Evolutionary conservation across 2,113 vertebrate species (phyloP).

Genomic region (Steatornis caripensis): DNA sequence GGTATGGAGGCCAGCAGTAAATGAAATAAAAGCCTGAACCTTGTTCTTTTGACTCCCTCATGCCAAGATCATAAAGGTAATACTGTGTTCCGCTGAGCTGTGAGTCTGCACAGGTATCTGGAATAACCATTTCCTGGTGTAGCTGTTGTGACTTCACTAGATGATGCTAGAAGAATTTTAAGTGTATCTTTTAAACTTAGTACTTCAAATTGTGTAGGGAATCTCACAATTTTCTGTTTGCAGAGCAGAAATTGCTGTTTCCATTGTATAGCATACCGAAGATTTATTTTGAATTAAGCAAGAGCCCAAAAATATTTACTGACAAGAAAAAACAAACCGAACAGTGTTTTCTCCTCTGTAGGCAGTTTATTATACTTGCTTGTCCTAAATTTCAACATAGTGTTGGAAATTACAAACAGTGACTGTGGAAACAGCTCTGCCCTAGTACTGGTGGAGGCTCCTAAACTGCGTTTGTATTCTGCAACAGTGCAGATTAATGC

Average conservation of each 20-base stretch:
- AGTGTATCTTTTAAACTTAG: not conserved
- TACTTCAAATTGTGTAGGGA: not conserved
- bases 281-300: not conserved
- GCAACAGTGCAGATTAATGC: not conserved
- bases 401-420: not conserved
- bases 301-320: not conserved
- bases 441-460: not conserved
- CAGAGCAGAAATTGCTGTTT: not conserved
- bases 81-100: not conserved
- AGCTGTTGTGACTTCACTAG: not conserved
- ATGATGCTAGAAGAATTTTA: not conserved
- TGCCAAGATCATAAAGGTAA: not conserved
- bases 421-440: not conserved
- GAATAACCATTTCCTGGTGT: not conserved
- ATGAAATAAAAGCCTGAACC: not conserved
- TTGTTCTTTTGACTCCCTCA: not conserved
- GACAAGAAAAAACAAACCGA: not conserved
- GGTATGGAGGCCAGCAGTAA: not conserved
- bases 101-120: not conserved
- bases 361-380: not conserved
- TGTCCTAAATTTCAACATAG: not conserved
- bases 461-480: not conserved
- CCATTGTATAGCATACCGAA: not conserved
- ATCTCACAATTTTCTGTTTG: not conserved
- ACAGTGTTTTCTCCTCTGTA: not conserved